Evolutionary conservation across 1,140 invertebrate genomes (phyloP).

Genomic region (Drosophila burlai): DNA sequence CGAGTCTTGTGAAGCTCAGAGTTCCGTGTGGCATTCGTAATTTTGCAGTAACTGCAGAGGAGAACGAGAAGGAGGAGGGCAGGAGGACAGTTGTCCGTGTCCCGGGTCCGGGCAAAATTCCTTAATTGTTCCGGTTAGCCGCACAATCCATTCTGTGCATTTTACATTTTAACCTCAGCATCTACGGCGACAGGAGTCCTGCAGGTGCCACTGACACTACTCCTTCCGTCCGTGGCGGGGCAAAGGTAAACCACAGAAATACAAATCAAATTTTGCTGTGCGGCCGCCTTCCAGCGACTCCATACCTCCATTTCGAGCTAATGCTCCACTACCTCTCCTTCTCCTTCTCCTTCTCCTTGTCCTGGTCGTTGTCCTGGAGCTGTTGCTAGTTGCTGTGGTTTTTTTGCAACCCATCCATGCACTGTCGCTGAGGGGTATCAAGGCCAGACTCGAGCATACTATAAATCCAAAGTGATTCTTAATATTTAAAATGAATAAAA

Average conservation of each 20-base stretch:
- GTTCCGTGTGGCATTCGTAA: constrained; percentile 69
- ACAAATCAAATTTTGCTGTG: constrained; percentile 84
- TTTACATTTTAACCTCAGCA: constrained; percentile 83
- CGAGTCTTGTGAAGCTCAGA: background rate
- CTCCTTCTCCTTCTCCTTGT: background rate
- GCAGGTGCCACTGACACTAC: constrained; percentile 80
- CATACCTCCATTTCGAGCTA: background rate
- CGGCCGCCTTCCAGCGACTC: constrained; percentile 41
- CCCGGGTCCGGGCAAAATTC: constrained; percentile 63
- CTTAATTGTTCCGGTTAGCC: constrained; percentile 84
- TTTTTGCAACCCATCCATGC: constrained; percentile 19
- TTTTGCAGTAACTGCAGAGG: constrained; percentile 59
- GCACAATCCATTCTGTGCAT: constrained; percentile 84
- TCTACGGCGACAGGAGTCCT: constrained; percentile 64
- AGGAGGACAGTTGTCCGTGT: background rate
- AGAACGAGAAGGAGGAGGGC: background rate
- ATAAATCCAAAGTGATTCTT: background rate
- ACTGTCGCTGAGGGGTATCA: background rate
- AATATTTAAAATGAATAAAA: background rate
- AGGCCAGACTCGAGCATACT: background rate
- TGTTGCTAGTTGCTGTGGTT: constrained; percentile 36
- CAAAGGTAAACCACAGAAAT: constrained; percentile 83
- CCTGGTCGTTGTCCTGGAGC: constrained; percentile 41
- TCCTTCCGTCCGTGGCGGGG: constrained; percentile 43
- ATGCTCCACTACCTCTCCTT: background rate